Conservation (phyloP, 2,113 vertebrate species). For the Podocnemis expansa region DNA sequence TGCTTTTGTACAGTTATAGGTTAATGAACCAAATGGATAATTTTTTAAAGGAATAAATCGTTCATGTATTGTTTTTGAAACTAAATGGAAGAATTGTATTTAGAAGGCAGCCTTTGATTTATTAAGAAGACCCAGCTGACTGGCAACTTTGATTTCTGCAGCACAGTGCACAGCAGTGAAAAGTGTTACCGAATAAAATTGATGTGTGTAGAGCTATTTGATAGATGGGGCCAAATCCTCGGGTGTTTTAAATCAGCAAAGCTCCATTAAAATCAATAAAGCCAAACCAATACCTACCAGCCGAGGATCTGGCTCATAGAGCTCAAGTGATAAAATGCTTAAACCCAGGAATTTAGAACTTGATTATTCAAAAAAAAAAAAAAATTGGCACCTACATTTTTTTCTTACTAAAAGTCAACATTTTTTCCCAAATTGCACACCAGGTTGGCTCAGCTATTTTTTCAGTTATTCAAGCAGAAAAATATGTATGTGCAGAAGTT, state of each 20-base stretch:
- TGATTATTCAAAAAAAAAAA: neutral
- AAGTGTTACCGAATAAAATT: neutral
- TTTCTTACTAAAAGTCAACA: neutral
- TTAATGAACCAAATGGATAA: constrained; percentile 78
- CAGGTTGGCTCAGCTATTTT: neutral
- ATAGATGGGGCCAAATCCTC: neutral
- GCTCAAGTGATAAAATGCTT: neutral
- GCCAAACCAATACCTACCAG: fast-evolving
- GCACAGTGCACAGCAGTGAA: neutral
- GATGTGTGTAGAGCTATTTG: neutral
- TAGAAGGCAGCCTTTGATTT: constrained; percentile 57
- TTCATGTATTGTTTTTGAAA: constrained; percentile 74
- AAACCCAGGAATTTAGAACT: constrained; percentile 4
- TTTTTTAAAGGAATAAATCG: constrained; percentile 70
- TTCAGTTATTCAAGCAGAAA: neutral
- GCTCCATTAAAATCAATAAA: neutral
- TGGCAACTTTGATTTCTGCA: constrained; percentile 60
- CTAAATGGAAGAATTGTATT: constrained; percentile 50
- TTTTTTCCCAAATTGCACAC: neutral
- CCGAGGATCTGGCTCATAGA: neutral
- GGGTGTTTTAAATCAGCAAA: neutral
- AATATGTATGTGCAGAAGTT: neutral
- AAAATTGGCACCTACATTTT: neutral
- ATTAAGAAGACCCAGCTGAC: constrained; percentile 54
- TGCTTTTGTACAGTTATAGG: constrained; percentile 75